Evolutionary conservation across 2,113 vertebrate genomes (phyloP).

Genomic region (Mirza zaza): DNA sequence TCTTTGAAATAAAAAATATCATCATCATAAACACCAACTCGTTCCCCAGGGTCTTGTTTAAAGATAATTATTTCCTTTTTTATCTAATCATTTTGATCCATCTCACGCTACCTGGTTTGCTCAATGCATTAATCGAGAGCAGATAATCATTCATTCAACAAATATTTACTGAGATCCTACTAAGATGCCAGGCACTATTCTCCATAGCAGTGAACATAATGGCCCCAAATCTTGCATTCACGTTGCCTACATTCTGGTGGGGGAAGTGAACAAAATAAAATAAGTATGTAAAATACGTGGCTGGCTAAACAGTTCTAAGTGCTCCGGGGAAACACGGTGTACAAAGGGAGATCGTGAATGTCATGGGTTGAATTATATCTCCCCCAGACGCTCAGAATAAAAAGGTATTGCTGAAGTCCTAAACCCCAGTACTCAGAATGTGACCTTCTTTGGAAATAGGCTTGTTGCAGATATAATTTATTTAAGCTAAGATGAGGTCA

Average conservation of each 20-base stretch:
- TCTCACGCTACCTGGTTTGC: background rate
- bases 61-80: background rate
- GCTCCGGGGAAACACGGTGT: background rate
- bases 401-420: background rate
- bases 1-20: background rate
- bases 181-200: background rate
- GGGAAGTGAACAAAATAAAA: background rate
- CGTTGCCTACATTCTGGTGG: background rate
- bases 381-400: background rate
- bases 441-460: background rate
- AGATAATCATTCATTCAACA: background rate
- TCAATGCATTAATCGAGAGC: background rate
- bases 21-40: background rate
- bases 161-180: background rate
- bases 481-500: background rate
- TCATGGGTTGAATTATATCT: background rate
- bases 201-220: background rate
- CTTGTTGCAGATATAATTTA: background rate
- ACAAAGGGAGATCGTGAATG: background rate
- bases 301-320: background rate
- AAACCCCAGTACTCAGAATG: background rate
- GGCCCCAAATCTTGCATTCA: background rate
- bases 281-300: background rate
- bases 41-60: background rate
- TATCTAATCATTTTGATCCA: background rate